These are phyloP conservation scores for Noctua fimbriata DNA, from an alignment of 2,888 invertebrate species.

Conservation along the genomic window DNA sequence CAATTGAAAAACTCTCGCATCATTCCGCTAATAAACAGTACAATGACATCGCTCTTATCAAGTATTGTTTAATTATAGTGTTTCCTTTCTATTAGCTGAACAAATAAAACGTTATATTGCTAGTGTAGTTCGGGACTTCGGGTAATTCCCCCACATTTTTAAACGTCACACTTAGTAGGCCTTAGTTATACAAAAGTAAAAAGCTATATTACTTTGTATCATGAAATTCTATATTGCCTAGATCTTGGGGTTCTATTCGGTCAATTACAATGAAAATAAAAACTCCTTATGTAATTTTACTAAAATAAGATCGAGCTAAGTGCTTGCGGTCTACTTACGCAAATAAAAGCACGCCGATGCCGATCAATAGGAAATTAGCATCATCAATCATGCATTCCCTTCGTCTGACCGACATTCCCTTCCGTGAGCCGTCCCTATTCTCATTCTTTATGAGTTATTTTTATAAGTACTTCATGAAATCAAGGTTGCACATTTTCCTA, in stretches of 20 bases:
- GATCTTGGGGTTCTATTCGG: not conserved
- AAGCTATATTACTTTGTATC: not conserved
- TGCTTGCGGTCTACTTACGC: conserved; percentile 68
- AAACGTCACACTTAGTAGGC: not conserved
- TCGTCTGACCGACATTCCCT: conserved; percentile 76
- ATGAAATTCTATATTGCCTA: not conserved
- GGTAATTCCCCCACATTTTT: not conserved
- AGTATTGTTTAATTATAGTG: conserved; percentile 43
- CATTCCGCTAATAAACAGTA: conserved; percentile 61
- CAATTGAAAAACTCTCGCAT: conserved; percentile 63
- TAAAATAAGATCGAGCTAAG: conserved; percentile 49
- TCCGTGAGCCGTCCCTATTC: conserved; percentile 61
- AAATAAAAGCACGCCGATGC: conserved; percentile 71
- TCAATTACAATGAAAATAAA: not conserved
- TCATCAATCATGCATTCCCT: conserved; percentile 82
- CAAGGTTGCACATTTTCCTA: conserved; percentile 45
- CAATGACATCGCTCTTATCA: conserved; percentile 62
- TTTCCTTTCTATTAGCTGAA: conserved; percentile 36
- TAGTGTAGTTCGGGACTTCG: not conserved
- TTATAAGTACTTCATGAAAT: conserved; percentile 35
- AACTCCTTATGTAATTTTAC: conserved; percentile 7
- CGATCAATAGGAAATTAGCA: conserved; percentile 82
- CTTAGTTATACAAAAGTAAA: not conserved
- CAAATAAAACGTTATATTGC: conserved; percentile 12
- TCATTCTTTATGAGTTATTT: conserved; percentile 42